phyloP scores from a whole-genome alignment of 2,797 vertebrate species.

The Notolabrus celidotus region DNA sequence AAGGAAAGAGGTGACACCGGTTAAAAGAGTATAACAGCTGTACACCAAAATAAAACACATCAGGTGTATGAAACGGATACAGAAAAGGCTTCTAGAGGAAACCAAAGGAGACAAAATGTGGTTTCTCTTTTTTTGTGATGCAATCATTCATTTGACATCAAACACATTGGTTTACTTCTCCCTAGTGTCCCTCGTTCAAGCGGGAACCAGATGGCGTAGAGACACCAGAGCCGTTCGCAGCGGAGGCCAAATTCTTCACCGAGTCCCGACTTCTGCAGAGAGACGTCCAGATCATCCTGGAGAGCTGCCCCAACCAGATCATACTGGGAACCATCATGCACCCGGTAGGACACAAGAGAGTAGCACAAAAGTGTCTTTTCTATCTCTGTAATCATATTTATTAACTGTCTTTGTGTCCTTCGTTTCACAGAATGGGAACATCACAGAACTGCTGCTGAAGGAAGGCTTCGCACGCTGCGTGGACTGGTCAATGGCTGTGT shows the following conservation, averaged over 20 bases:
- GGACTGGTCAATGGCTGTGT: conserved; percentile 98
- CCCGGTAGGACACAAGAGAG: conserved; percentile 82
- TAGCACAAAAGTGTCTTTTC: not conserved
- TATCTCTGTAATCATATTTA: not conserved
- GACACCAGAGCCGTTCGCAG: conserved; percentile 92
- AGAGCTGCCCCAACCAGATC: conserved; percentile 97
- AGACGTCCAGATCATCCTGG: conserved; percentile 97
- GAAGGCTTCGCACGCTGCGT: conserved; percentile 98
- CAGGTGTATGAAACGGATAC: conserved; percentile 3
- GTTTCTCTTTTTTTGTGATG: not conserved
- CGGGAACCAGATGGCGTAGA: conserved; percentile 92
- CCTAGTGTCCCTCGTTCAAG: conserved; percentile 94
- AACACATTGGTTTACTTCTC: conserved; percentile 1
- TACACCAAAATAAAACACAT: conserved; percentile 26
- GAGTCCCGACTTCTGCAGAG: conserved; percentile 96
- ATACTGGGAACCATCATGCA: conserved; percentile 97
- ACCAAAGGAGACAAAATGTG: conserved; percentile 2
- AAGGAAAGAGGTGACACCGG: conserved; percentile 38
- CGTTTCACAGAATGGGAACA: conserved; percentile 92
- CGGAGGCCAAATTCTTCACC: conserved; percentile 98
- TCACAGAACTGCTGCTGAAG: conserved; percentile 95
- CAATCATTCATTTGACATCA: not conserved
- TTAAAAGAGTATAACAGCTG: conserved; percentile 36
- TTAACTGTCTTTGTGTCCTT: conserved; percentile 5
- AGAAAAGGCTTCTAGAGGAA: not conserved